Evolutionary conservation across 2,888 invertebrate species (phyloP), one percentile per base, ranked within the genome.

Genomic region (Nephrotoma guestfalica): DNA sequence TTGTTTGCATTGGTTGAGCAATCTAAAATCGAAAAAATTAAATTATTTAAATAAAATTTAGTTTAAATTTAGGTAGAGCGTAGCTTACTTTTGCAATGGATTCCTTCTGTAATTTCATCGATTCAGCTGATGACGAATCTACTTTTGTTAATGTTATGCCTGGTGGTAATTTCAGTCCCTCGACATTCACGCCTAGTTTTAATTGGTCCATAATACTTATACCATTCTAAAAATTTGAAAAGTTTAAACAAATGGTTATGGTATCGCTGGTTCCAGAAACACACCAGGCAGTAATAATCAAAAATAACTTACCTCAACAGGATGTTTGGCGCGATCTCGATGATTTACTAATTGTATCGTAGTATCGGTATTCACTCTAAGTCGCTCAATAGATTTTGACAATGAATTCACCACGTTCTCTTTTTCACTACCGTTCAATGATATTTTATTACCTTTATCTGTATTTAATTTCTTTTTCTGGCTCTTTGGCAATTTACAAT

Each of bases 91-190:
- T 90, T 40, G 90, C 90, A 85, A 92, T 92, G 47, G 91, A 91
- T 87, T 91, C 91, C 9, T 90, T 90, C 88, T 91, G 91, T 87
- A 90, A 91, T 4, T 90, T 90, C 51, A 91, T 84, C 84, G 89
- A 89, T 86, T 91, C 91, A 86, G 91, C 91, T 86, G 90, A 90
- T 57, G 89, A 90, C 0, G 94, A 93, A 88, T 95, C 94, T 0
- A 96, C 95, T 87, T 95, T 93, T 0, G 96, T 96, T 57, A 96
- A 93, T 0, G 96, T 96, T 85, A 96, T 96, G n/a, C 96, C 96
- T 0, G 96, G 96, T 0, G 96, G 96, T 83, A 96, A 90, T 57
- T 93, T 92, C 30, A 95, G 89, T 88, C 94, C 94, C 7, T 94
- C 94, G 86, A 95, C 94, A 91, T 91, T 91, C 0, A 92, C 91